These are phyloP conservation scores for Quadriops clusia DNA, from an alignment of 2,888 invertebrate species.

Conservation along the genomic window DNA sequence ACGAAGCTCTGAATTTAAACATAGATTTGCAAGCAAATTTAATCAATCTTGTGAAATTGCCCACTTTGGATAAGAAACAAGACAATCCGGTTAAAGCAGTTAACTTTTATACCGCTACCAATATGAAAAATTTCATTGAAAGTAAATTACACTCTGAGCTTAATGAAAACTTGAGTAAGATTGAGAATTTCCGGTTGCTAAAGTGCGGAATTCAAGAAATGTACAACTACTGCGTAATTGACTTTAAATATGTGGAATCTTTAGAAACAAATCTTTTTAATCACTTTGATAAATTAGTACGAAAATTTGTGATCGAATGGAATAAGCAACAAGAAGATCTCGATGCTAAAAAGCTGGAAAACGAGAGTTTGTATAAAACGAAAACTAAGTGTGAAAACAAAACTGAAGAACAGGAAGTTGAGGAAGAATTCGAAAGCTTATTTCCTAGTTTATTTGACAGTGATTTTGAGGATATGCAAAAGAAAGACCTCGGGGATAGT, in stretches of 20 bases:
- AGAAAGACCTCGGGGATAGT: slow-evolving; percentile 23
- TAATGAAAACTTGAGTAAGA: too few relatives aligned
- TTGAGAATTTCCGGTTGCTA: slow-evolving; percentile 22
- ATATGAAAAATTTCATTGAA: slow-evolving; percentile 22
- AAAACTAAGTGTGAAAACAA: slow-evolving; percentile 54
- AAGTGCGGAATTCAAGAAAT: slow-evolving; percentile 60
- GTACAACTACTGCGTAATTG: slow-evolving; percentile 49
- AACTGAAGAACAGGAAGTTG: slow-evolving; percentile 55
- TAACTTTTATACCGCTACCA: slow-evolving; percentile 34
- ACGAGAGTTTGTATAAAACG: slow-evolving; percentile 65
- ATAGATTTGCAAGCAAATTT: slow-evolving; percentile 29
- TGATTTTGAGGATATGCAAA: slow-evolving; percentile 57
- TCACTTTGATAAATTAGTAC: slow-evolving; percentile 43
- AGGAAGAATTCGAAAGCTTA: slow-evolving; percentile 52
- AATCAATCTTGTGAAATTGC: slow-evolving; percentile 43
- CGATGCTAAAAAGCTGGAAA: slow-evolving; percentile 55
- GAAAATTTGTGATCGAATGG: slow-evolving; percentile 60
- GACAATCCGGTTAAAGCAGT: slow-evolving; percentile 34
- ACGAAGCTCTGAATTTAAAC: slow-evolving; percentile 18
- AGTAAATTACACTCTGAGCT: slow-evolving; percentile 18
- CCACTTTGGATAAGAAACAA: slow-evolving; percentile 30
- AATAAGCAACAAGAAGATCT: slow-evolving; percentile 59
- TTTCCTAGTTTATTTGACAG: slow-evolving; percentile 57
- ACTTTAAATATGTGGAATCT: slow-evolving; percentile 29
- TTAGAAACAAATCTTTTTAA: slow-evolving; percentile 23